phyloP scores from a whole-genome alignment of 2,888 invertebrate genomes.

The Pseudococcus viburni region DNA sequence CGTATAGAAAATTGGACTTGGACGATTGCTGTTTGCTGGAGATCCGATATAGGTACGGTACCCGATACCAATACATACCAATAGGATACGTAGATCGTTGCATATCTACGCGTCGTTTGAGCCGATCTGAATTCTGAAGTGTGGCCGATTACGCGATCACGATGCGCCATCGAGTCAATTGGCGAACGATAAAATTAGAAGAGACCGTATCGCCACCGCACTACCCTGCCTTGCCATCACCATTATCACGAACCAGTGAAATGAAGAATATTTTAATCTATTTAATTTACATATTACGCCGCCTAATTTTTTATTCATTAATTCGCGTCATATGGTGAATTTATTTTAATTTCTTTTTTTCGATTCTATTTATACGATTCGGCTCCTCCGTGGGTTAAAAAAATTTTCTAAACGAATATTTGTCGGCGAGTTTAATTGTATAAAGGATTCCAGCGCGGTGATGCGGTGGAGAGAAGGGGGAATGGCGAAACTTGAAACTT shows the following conservation, averaged over 20 bases:
- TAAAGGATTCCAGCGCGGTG: no score
- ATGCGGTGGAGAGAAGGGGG: no score
- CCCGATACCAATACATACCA: no score
- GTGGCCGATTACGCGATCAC: not conserved
- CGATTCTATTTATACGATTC: not conserved
- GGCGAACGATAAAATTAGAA: not conserved
- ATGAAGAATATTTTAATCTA: slow-evolving; percentile 30
- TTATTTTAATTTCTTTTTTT: slow-evolving; percentile 13
- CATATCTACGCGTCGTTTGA: not conserved
- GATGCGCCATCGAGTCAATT: not conserved
- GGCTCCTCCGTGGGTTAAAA: no score
- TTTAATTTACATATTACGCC: slow-evolving; percentile 13
- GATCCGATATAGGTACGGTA: not conserved
- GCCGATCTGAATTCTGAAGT: slow-evolving; percentile 1
- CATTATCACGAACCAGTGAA: not conserved
- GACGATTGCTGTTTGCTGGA: not conserved
- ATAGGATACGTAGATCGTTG: not conserved
- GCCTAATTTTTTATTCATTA: slow-evolving; percentile 18
- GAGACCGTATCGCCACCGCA: not conserved
- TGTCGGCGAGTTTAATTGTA: no score
- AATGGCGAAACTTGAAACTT: no score
- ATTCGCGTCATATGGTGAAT: slow-evolving; percentile 18
- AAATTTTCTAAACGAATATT: no score
- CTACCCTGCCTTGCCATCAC: no score
- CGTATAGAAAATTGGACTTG: not conserved